Base-by-base conservation (phyloP, 2,888 invertebrate genomes). In the Polyommatus iphigenia region DNA sequence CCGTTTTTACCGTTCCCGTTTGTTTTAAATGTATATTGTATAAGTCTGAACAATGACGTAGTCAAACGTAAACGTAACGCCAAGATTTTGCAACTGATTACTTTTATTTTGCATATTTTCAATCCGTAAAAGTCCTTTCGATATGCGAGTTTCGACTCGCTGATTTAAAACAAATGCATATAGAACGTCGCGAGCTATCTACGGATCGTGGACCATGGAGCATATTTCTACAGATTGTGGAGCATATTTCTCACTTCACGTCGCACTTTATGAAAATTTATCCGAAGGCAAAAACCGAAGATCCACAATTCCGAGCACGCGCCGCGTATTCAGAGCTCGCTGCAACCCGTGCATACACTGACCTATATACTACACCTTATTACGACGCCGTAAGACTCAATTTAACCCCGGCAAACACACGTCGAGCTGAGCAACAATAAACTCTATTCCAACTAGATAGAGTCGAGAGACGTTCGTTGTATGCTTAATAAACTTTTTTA, bases 181-280 rank as follows among this genome's bases (percentile, higher is more conserved):
- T 41, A 41, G 41, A 41, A 41, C 10, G 8, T 2, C 8, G 41
- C 41, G 41, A 10, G 41, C 41, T 41, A 41, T 41, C 41, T 41
- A 41, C 41, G 1, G 41, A 41, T 10, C 41, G 10, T 41, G 41
- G 41, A 41, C 10, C 41, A 3, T 8, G 41, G 41, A 41, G 41
- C 41, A 41, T 41, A 10, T 41, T 41, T 41, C 41, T 10, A 41
- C 41, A 41, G 41, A 41, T 41, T 41, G 41, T 8, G 41, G 41
- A 41, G 41, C 41, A 41, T 41, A 41, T 41, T 54, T 54, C 54
- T 18, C 54, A 54, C 54, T 54, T 18, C 18, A 54, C 54, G 18
- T 54, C 54, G 54, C 24, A 62, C 62, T 62, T 24, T 62, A 62
- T 62, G 20, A 62, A 62, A 62, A 62, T 62, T 62, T 62, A 62